Conservation (phyloP, 2,888 invertebrate genomes). For the Blastobasis adustella region DNA sequence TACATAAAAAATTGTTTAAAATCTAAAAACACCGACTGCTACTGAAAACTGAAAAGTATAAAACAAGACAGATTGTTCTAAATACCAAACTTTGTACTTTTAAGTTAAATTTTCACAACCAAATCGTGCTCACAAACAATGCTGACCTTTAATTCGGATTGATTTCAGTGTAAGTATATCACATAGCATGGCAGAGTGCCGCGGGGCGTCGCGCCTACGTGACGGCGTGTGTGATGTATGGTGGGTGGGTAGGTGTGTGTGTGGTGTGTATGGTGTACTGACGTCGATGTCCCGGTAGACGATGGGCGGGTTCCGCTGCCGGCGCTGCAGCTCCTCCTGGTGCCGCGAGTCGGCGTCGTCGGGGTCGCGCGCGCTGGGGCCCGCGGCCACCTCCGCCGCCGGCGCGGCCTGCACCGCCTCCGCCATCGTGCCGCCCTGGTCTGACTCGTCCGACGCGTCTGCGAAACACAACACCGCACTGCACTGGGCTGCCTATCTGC, state of each 20-base stretch:
- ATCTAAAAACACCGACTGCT: no score
- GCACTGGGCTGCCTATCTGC: neutral
- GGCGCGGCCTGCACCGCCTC: conserved; percentile 44
- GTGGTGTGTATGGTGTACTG: conserved; percentile 35
- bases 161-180: no score
- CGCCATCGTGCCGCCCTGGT: conserved; percentile 40
- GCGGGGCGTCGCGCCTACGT: neutral
- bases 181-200: no score
- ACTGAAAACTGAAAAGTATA: no score
- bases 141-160: no score
- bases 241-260: neutral
- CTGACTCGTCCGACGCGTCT: conserved; percentile 18
- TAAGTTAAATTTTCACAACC: no score
- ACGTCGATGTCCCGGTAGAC: conserved; percentile 85
- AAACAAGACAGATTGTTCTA: no score
- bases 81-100: no score
- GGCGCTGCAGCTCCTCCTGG: conserved; percentile 81
- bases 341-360: conserved; percentile 76
- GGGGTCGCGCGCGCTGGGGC: conserved; percentile 48
- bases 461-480: conserved; percentile 1
- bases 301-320: conserved; percentile 85
- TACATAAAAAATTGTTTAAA: no score
- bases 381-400: conserved; percentile 47
- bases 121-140: no score
- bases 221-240: neutral